A percentile compares a stretch with the other conserved stretches of the same genome.
These are phyloP conservation scores for Calonectris borealis DNA, from an alignment of 2,113 vertebrate genomes.

Conservation along the genomic window DNA sequence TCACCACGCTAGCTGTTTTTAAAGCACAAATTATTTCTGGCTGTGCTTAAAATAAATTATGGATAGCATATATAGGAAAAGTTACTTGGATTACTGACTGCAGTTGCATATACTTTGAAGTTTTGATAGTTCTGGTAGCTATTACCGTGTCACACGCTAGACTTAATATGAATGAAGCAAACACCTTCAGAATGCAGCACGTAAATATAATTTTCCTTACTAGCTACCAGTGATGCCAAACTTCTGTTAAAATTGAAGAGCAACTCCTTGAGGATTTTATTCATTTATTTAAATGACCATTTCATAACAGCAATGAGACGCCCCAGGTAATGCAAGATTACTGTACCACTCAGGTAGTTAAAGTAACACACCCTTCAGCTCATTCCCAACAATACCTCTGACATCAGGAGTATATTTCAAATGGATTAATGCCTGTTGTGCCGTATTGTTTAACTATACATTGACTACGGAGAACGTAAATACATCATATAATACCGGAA, in stretches of 20 bases:
- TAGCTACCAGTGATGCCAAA: not conserved
- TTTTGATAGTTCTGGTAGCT: not conserved
- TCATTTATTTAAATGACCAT: conserved; percentile 17
- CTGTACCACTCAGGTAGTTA: not conserved
- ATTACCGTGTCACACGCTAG: accelerated
- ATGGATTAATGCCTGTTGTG: not conserved
- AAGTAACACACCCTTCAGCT: not conserved
- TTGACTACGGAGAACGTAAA: not conserved
- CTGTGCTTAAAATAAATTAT: not conserved
- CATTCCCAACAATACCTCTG: not conserved
- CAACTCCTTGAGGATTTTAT: not conserved
- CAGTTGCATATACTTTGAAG: not conserved
- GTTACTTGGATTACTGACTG: not conserved
- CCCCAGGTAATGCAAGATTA: not conserved
- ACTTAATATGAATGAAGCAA: not conserved
- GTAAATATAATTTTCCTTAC: not conserved
- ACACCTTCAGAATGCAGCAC: not conserved
- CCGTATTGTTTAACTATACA: not conserved
- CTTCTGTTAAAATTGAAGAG: not conserved
- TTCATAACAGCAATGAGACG: not conserved
- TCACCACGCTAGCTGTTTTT: not conserved
- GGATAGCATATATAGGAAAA: not conserved
- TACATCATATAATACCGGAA: not conserved
- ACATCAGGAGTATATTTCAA: not conserved
- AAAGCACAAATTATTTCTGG: not conserved